Conservation (phyloP, 2,797 vertebrate species). For the Orientallactaga sibirica region DNA sequence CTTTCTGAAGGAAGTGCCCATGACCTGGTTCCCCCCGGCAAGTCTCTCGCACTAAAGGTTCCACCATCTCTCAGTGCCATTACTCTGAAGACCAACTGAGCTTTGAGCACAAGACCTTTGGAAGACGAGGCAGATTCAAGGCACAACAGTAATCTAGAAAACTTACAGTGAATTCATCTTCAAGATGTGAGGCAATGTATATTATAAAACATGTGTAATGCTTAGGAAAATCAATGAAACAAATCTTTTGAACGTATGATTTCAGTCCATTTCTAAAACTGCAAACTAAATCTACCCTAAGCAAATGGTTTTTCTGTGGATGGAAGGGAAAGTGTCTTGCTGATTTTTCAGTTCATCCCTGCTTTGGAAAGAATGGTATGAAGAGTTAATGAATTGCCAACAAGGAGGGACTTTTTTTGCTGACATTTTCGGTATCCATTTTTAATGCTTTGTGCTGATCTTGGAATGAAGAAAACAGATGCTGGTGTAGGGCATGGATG, state of each 20-base stretch:
- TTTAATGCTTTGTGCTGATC: conserved; percentile 79
- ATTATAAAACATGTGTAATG: background rate
- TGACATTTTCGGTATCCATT: conserved; percentile 7
- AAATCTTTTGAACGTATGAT: conserved; percentile 19
- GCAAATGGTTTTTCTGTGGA: conserved; percentile 4
- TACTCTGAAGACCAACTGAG: background rate
- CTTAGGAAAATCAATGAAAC: background rate
- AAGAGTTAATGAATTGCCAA: conserved; percentile 12
- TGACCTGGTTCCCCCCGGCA: background rate
- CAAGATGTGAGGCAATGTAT: conserved; percentile 8
- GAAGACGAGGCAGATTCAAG: background rate
- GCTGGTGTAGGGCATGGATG: conserved; percentile 65
- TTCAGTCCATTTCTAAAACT: conserved; percentile 44
- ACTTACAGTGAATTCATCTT: conserved; percentile 9
- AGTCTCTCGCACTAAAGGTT: background rate
- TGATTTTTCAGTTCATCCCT: background rate
- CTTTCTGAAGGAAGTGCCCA: background rate
- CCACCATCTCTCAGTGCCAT: background rate
- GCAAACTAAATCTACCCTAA: conserved; percentile 29
- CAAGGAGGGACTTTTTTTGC: conserved; percentile 31
- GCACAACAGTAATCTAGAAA: background rate
- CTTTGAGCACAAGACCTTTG: background rate
- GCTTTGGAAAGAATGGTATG: background rate
- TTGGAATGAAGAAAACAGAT: conserved; percentile 84
- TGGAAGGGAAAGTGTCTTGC: background rate